Evolutionary conservation across 2,113 vertebrate genomes (phyloP), one percentile per base, ranked within the genome.

Genomic region (Phylloscopus whistleri): DNA sequence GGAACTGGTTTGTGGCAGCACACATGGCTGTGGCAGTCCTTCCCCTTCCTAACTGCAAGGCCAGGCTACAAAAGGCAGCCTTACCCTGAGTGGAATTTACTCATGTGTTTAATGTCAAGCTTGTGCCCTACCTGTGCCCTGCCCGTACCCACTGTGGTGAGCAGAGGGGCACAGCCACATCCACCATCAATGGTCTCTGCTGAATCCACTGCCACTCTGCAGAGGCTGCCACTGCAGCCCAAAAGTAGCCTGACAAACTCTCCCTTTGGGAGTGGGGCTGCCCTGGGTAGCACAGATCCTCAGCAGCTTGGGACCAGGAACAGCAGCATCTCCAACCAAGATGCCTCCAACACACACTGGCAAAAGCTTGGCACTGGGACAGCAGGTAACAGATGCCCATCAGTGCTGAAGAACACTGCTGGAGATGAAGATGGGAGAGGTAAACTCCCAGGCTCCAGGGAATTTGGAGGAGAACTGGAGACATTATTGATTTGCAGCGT

Each of bases 161-260:
- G 51, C 28, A 4, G 37, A 70, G 17, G 20, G 33, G 26, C n/a
- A 49, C 43, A 63, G 77, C 73, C 13, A 0, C 2, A 33, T 1
- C 58, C 44, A 17, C 24, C 55, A 53, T 1, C 44, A 14, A 0
- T 2, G 16, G 4, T 35, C 17, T 8, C 62, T 64, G 62, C 52
- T 35, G 49, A 60, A 41, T 41, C 1, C 6, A 41, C 44, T 69
- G 75, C n/a, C 2, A 4, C 0, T 0, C 55, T 52, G 56, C 23
- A 26, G 37, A 76, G 89, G 59, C 49, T 76, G 67, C 39, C 31
- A 5, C 0, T 64, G 31, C 44, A 67, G 55, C 76, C 72, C 63
- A 41, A 60, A 75, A 90, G 41, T 1, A 58, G 37, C 63, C 74
- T 79, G 81, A 44, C 30, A 85, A 68, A 41, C 1, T 0, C 48